Evolutionary conservation across 2,888 invertebrate species (phyloP), one percentile per base, ranked within the genome.

Genomic region (Xiphydria camelus): DNA sequence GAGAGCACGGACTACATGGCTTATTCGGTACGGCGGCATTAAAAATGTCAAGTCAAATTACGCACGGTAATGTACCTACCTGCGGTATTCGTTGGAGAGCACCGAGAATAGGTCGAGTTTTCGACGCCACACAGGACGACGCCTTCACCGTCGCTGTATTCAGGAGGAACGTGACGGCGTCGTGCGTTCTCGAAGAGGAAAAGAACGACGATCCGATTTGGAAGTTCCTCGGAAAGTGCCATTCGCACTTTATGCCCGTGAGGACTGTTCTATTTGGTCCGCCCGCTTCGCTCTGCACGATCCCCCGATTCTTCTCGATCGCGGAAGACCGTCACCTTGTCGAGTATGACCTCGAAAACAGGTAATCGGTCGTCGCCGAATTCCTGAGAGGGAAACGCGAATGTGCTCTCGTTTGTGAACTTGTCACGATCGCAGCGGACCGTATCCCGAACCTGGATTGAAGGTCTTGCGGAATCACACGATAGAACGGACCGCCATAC

Each of bases 401-500:
- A n/a, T n/a, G n/a, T n/a, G n/a, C n/a, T n/a, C n/a, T n/a, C n/a
- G n/a, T n/a, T n/a, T n/a, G n/a, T n/a, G n/a, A n/a, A n/a, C n/a
- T n/a, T n/a, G n/a, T n/a, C n/a, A n/a, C n/a, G n/a, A n/a, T n/a
- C n/a, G 7, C 12, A 64, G 67, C 10, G 67, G 70, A 1, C 62
- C 66, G 2, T 68, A 64, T 53, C 69, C 70, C 6, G 34, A 59
- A 5, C 68, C 66, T n/a, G 70, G 69, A 5, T 57, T 70, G 19
- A 49, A 49, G 33, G 62, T 69, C 37, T 36, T 49, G 6, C 44
- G 80, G 29, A 65, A 80, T 43, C 80, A 83, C 47, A 73, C 83
- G 37, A 78, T 88, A 26, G 88, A 88, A 46, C 85, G 85, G 68
- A 77, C 78, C 15, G 84, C 83, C 1, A 61, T 81, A 3, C 88